Evolutionary conservation across 2,113 vertebrate species (phyloP), one percentile per base, ranked within the genome.

Genomic region (Theropithecus gelada): DNA sequence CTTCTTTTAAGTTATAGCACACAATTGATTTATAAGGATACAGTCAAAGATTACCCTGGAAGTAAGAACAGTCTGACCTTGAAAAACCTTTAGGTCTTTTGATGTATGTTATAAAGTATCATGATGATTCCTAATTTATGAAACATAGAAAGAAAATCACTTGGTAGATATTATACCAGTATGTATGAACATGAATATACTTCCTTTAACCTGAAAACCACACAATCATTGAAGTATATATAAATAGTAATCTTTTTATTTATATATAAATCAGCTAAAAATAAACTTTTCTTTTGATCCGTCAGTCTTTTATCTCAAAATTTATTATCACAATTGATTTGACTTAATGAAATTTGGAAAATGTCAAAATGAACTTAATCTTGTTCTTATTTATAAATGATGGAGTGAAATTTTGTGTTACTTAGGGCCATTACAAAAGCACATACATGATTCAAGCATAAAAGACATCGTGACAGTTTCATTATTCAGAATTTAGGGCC

Each of bases 161-260:
- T 80, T 50, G 13, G n/a, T 6, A 94, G 35, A 80, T 73, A 55
- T 23, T n/a, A 25, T n/a, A n/a, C 11, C 45, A 76, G 30, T 43
- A 96, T 45, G 76, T 25, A 84, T 64, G 22, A 90, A 87, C 35
- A 59, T n/a, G 32, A 84, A 7, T 79, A 68, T 59, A 59, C 20
- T 57, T 94, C 45, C 27, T 89, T 94, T 92, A 85, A 79, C 88
- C 90, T 57, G 16, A 88, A 88, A 92, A 35, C 16, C 30, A 64
- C 12, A 59, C 23, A n/a, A 25, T 50, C n/a, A 76, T 11, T 48
- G 7, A 72, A 57, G 20, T 35, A 20, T 45, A 38, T 72, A 20
- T 48, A 66, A 50, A 38, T 23, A 79, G 11, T 79, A 72, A 88
- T 73, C 30, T 78, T 64, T 48, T 50, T 59, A 50, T 30, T 85